These are phyloP conservation scores for Sminthurinus aureus DNA, from an alignment of 2,888 invertebrate species.

Conservation along the genomic window DNA sequence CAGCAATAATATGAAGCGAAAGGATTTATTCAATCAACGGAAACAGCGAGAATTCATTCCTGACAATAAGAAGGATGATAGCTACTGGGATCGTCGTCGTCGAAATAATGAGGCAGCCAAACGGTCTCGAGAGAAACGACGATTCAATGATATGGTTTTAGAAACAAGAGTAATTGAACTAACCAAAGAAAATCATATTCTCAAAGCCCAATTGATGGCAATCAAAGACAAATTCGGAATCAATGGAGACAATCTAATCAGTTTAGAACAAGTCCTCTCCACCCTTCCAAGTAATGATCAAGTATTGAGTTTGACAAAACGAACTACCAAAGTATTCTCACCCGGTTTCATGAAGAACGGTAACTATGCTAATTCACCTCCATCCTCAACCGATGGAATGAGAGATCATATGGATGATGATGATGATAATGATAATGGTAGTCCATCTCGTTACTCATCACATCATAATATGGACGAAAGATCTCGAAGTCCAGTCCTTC, in stretches of 20 bases:
- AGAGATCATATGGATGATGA: conserved; percentile 26
- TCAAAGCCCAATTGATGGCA: conserved; percentile 90
- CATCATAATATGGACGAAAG: conserved; percentile 51
- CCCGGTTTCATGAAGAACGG: conserved; percentile 47
- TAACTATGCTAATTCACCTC: conserved; percentile 20
- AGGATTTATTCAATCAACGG: conserved; percentile 86
- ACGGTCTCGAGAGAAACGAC: conserved; percentile 92
- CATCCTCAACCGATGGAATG: conserved; percentile 34
- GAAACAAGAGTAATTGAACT: conserved; percentile 93
- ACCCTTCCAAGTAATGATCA: conserved; percentile 85
- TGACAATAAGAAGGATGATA: conserved; percentile 94
- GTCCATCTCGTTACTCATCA: conserved; percentile 46
- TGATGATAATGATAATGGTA: not conserved
- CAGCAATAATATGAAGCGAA: conserved; percentile 69
- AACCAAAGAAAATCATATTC: conserved; percentile 92
- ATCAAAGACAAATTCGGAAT: conserved; percentile 93
- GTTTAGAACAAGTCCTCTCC: conserved; percentile 87
- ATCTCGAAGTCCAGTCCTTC: conserved; percentile 53
- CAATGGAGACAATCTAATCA: conserved; percentile 84
- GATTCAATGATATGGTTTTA: conserved; percentile 95
- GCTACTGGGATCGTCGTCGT: conserved; percentile 95
- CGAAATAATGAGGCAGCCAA: conserved; percentile 98
- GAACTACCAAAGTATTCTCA: conserved; percentile 67
- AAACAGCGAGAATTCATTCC: conserved; percentile 97
- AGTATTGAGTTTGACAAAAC: conserved; percentile 82